A percentile compares a stretch with the other conserved stretches of the same genome.
phyloP scores from a whole-genome alignment of 2,888 invertebrate species.

The Chaitophorus viminalis region DNA sequence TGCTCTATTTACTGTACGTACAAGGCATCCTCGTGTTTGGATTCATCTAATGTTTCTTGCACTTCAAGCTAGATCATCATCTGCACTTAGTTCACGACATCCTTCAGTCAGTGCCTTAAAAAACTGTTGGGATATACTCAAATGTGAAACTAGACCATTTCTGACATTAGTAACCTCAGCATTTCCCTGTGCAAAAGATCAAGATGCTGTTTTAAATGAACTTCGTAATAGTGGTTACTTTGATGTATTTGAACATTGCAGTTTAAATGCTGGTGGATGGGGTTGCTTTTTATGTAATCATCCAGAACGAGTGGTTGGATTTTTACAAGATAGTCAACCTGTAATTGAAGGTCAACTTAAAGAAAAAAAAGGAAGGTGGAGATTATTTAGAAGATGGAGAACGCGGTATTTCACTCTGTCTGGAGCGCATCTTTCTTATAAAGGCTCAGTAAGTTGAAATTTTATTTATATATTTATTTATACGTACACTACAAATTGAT shows the following conservation, averaged over 20 bases:
- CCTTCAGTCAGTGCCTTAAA: constrained; percentile 84
- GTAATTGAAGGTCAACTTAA: constrained; percentile 91
- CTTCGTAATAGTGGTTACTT: constrained; percentile 87
- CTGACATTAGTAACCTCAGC: constrained; percentile 92
- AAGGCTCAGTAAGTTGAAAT: constrained; percentile 76
- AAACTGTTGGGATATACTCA: constrained; percentile 94
- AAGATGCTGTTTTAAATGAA: constrained; percentile 86
- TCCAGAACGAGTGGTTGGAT: constrained; percentile 88
- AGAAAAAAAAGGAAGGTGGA: constrained; percentile 92
- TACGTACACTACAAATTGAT: no score
- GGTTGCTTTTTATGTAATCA: constrained; percentile 94
- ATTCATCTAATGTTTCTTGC: constrained; percentile 96
- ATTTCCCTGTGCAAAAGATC: constrained; percentile 91
- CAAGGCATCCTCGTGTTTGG: constrained; percentile 87
- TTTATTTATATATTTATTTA: no score
- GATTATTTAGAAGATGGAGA: constrained; percentile 90
- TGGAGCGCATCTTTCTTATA: constrained; percentile 89
- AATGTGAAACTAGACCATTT: constrained; percentile 89
- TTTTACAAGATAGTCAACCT: constrained; percentile 82
- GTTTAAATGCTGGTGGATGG: constrained; percentile 76
- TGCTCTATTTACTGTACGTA: constrained; percentile 81
- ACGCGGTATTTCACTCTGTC: constrained; percentile 94
- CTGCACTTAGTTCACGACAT: constrained; percentile 83
- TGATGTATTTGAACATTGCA: constrained; percentile 86
- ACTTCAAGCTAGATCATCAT: constrained; percentile 82